Base-by-base conservation (phyloP, 2,113 vertebrate species). In the Archocentrus centrarchus region DNA sequence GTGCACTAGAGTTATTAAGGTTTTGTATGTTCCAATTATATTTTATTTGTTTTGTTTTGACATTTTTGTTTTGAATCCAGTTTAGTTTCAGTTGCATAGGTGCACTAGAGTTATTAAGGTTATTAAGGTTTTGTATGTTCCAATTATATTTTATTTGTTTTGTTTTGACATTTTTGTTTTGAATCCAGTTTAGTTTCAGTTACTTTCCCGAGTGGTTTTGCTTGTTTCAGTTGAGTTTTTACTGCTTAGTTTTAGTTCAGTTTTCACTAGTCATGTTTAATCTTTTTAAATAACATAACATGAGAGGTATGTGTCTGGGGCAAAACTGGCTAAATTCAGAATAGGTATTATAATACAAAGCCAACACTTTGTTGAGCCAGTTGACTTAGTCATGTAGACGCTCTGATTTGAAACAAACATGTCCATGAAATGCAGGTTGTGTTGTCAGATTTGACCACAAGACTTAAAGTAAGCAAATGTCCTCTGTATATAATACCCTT, bases 181-280 rank as follows among this genome's bases (percentile, higher is more conserved):
- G 27, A 53, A 73, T 73, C 32, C 66, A 50, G 15, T 24, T 30
- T 44, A 50, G 66, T 70, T 50, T 70, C 44, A 32, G 44, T 73
- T 53, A 32, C 44, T 53, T 53, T 73, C 44, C 66, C 53, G 30
- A n/a, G 44, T 73, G 66, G 44, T 73, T 53, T 73, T 73, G 66
- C 66, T 32, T 32, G 27, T 73, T 53, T 73, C 44, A 73, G 24
- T 53, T 73, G 32, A 53, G 66, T 73, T 73, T 73, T 53, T 73
- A 20, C 44, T 53, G 44, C 24, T 73, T 53, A n/a, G 66, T 53
- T 73, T 73, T 32, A 2, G 17, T 53, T 73, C 27, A 7, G 66
- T 53, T 53, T 73, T n/a, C 20, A 47, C 53, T 53, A 20, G 44
- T 4, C 27, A 70, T 50, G 20, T 73, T 47, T 32, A 20, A 24